Base-by-base conservation (phyloP, 1,140 invertebrate species). In the Heliconius melpomene region DNA sequence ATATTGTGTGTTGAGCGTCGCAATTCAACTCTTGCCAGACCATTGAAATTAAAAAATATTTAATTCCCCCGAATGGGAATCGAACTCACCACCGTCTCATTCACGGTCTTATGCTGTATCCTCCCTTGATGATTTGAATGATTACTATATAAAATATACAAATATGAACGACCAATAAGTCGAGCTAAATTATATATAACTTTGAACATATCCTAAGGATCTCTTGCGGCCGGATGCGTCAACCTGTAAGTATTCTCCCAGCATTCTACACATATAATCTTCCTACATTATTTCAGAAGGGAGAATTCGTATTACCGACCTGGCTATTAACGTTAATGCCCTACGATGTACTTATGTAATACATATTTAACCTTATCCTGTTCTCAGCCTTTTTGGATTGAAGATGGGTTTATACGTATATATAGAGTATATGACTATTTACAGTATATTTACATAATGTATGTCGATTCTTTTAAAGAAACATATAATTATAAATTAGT, bases 241-340 rank as follows among this genome's bases (percentile, higher is more conserved):
- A 82, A 83, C 83, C 72, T 83, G 75, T 79, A 75, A 81, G 82
- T 77, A 79, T 82, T 79, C 76, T 71, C 70, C 75, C 74, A 79
- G 50, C 72, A 79, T 70, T 38, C 72, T 73, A 81, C 72, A 80
- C 71, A 72, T 75, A 71, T 88, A 87, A 85, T 89, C 84, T 82
- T 75, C 76, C 46, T 74, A 84, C 85, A 87, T 84, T 87, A 87
- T 84, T 85, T 78, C 79, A 80, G 78, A 77, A 79, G 77, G 75
- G 81, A 82, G 78, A 82, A 77, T 57, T 79, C 74, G 70, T 79
- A 82, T 82, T 78, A 79, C 81, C 79, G 74, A 77, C 70, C 74
- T 32, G n/a, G 78, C 77, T 80, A 80, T 77, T 80, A 80, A 50
- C 79, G 66, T 54, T 77, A 71, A 75, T 77, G 70, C 66, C 36